Percentiles rank a stretch among this genome's conserved stretches.
Conservation (phyloP, 2,797 vertebrate genomes). For the Champsocephalus esox region DNA sequence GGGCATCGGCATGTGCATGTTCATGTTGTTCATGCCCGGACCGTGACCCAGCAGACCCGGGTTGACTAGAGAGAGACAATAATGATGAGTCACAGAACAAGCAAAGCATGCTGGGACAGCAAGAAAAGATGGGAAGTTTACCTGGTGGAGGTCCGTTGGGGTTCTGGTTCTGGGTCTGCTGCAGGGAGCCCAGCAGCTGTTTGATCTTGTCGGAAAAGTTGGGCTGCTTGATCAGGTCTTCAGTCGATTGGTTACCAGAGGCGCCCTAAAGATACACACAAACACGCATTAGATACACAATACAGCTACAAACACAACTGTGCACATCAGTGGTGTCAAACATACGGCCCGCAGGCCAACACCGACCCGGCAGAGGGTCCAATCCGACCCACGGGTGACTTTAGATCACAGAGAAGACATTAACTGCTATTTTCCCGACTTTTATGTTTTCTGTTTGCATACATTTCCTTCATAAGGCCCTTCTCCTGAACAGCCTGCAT, state of each 20-base stretch:
- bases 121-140: constrained; percentile 34
- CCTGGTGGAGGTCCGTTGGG: constrained; percentile 77
- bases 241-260: constrained; percentile 90
- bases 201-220: constrained; percentile 96
- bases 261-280: constrained; percentile 78
- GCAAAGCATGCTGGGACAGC: not conserved
- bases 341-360: too few relatives aligned
- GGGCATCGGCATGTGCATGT: constrained; percentile 86
- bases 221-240: constrained; percentile 93
- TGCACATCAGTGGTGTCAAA: too few relatives aligned
- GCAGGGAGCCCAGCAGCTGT: constrained; percentile 90
- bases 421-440: too few relatives aligned
- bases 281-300: not conserved
- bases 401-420: too few relatives aligned
- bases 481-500: too few relatives aligned
- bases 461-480: too few relatives aligned
- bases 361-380: too few relatives aligned
- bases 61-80: constrained; percentile 74
- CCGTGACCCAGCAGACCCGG: constrained; percentile 87
- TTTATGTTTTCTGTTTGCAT: too few relatives aligned
- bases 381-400: too few relatives aligned
- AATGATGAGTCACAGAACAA: not conserved
- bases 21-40: constrained; percentile 83
- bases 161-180: constrained; percentile 84
- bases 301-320: not conserved